Conservation (phyloP, 2,888 invertebrate species). For the Chironomus tentans region DNA sequence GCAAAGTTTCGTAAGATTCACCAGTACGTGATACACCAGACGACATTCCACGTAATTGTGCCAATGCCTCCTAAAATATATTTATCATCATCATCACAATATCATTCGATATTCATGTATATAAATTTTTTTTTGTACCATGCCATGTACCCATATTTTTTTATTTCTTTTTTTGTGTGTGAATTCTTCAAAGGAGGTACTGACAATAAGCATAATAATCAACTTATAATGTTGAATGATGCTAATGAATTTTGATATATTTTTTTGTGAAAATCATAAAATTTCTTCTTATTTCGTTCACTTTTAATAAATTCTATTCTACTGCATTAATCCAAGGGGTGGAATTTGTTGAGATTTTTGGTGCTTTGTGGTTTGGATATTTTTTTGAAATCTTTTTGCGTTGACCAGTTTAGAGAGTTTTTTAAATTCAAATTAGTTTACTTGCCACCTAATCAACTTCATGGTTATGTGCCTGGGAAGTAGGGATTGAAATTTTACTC, state of each 20-base stretch:
- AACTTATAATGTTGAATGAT: background rate
- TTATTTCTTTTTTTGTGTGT: background rate
- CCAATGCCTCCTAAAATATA: conserved; percentile 54
- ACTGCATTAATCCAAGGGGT: too few species aligned
- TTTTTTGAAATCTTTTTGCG: too few species aligned
- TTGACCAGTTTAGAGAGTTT: too few species aligned
- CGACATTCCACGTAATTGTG: conserved; percentile 52
- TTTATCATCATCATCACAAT: background rate
- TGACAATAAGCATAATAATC: background rate
- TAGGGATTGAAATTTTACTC: too few species aligned
- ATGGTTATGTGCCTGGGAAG: too few species aligned
- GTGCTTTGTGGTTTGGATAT: too few species aligned
- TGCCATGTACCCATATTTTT: conserved; percentile 15
- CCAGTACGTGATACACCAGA: conserved; percentile 48
- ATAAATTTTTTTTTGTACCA: conserved; percentile 29
- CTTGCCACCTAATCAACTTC: too few species aligned
- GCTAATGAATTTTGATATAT: background rate
- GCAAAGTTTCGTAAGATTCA: conserved; percentile 60
- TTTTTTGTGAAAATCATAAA: too few species aligned
- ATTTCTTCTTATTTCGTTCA: too few species aligned
- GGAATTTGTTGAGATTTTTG: too few species aligned
- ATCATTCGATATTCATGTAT: background rate
- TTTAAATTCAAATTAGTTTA: too few species aligned
- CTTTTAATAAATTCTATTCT: too few species aligned
- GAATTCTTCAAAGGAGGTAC: background rate